These are phyloP conservation scores for Drosophila triauraria DNA, from an alignment of 1,140 invertebrate species.

Conservation along the genomic window DNA sequence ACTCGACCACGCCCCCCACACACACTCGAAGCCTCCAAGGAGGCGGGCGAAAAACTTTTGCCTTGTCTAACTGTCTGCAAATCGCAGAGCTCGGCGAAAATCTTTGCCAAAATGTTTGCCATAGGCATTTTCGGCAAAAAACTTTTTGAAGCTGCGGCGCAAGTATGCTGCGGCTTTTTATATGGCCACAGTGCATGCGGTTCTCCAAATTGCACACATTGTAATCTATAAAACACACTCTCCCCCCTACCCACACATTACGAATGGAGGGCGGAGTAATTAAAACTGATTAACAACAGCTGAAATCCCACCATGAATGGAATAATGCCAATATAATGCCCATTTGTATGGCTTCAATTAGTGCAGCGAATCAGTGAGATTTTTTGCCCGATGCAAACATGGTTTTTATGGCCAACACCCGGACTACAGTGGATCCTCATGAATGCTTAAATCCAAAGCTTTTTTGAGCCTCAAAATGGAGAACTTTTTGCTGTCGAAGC, in stretches of 20 bases:
- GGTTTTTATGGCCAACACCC: conserved; percentile 19
- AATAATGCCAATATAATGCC: conserved; percentile 51
- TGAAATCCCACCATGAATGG: conserved; percentile 60
- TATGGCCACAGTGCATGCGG: conserved; percentile 64
- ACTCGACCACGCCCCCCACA: conserved; percentile 18
- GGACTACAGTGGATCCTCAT: conserved; percentile 14
- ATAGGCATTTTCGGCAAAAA: conserved; percentile 74
- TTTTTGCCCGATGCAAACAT: conserved; percentile 25
- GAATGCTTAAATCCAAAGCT: background rate
- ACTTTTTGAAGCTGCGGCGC: conserved; percentile 53
- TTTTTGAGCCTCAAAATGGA: background rate
- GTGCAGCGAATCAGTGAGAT: conserved; percentile 19
- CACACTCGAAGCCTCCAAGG: conserved; percentile 10
- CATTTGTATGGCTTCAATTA: conserved; percentile 31
- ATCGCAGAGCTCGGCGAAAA: conserved; percentile 79
- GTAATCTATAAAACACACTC: conserved; percentile 32
- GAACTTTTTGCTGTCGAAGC: conserved; percentile 9
- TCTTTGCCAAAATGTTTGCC: conserved; percentile 81
- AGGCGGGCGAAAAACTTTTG: conserved; percentile 56
- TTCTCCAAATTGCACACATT: conserved; percentile 54
- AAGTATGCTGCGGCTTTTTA: conserved; percentile 75
- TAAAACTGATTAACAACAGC: conserved; percentile 59
- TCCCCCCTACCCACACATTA: background rate
- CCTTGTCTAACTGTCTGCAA: conserved; percentile 79
- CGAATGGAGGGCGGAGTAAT: conserved; percentile 41